Conservation (phyloP, 2,797 vertebrate species). For the Lagorchestes hirsutus region DNA sequence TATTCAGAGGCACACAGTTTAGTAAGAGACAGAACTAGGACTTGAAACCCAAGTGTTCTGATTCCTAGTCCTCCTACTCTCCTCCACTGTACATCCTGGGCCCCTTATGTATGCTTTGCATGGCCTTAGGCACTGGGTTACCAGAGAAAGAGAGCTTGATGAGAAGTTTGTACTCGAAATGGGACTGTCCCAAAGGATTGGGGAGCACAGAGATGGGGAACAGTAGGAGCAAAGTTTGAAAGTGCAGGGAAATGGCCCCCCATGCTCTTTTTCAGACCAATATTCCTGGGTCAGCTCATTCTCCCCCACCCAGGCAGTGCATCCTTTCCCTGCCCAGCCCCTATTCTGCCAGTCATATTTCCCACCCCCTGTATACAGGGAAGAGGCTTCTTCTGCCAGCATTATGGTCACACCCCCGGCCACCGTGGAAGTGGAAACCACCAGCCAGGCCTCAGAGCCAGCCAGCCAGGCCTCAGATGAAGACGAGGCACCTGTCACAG, state of each 20-base stretch:
- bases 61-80: not conserved
- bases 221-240: not conserved
- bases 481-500: constrained; percentile 94
- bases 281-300: not conserved
- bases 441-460: constrained; percentile 94
- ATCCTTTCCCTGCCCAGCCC: not conserved
- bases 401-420: constrained; percentile 82
- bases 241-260: not conserved
- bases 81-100: not conserved
- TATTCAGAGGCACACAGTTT: not conserved
- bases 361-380: constrained; percentile 73
- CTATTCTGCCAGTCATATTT: not conserved
- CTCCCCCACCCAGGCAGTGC: not conserved
- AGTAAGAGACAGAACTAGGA: not conserved
- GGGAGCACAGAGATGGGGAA: not conserved
- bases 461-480: constrained; percentile 96
- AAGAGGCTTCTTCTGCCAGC: constrained; percentile 79
- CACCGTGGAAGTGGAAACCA: constrained; percentile 88
- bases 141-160: not conserved
- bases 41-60: not conserved
- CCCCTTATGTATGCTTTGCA: not conserved
- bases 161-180: not conserved
- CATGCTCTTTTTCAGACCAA: not conserved
- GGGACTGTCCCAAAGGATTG: not conserved
- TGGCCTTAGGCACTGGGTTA: not conserved